Evolutionary conservation across 2,797 vertebrate species (phyloP).

Genomic region (Pseudotriccus pelzelni): DNA sequence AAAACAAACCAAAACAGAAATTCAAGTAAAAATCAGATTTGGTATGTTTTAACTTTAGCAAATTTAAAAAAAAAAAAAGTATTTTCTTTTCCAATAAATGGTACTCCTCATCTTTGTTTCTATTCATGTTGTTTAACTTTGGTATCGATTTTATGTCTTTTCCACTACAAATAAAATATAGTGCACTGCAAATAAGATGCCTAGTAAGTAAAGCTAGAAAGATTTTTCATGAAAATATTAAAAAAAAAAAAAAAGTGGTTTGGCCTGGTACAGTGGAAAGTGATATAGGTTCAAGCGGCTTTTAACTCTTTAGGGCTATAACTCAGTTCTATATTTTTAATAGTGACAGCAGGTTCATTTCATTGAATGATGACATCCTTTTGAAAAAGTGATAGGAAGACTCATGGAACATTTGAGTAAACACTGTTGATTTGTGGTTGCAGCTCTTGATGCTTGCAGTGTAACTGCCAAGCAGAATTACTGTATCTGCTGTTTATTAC

Average conservation of each 20-base stretch:
- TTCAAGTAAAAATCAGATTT: not conserved
- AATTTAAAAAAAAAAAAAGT: not conserved
- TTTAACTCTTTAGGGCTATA: not conserved
- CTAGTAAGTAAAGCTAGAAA: not conserved
- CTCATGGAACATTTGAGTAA: conserved; percentile 54
- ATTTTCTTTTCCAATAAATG: fast-evolving
- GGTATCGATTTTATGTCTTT: not conserved
- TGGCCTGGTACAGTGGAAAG: not conserved
- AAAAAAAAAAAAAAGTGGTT: not conserved
- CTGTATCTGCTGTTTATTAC: conserved; percentile 54
- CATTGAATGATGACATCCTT: conserved; percentile 25
- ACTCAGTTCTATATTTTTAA: conserved; percentile 27
- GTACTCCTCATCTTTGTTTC: not conserved
- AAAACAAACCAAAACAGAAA: too few species aligned
- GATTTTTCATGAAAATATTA: not conserved
- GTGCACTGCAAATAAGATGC: not conserved
- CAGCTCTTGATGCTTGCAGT: not conserved
- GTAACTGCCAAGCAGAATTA: conserved; percentile 46
- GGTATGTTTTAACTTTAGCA: not conserved
- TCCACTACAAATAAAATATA: not conserved
- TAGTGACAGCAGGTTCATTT: conserved; percentile 14
- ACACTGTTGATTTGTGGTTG: conserved; percentile 45
- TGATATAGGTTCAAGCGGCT: not conserved
- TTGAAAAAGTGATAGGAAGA: conserved; percentile 40
- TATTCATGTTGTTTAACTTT: not conserved